These are phyloP conservation scores for Aplocera efformata DNA, from an alignment of 2,888 invertebrate species.

Conservation along the genomic window DNA sequence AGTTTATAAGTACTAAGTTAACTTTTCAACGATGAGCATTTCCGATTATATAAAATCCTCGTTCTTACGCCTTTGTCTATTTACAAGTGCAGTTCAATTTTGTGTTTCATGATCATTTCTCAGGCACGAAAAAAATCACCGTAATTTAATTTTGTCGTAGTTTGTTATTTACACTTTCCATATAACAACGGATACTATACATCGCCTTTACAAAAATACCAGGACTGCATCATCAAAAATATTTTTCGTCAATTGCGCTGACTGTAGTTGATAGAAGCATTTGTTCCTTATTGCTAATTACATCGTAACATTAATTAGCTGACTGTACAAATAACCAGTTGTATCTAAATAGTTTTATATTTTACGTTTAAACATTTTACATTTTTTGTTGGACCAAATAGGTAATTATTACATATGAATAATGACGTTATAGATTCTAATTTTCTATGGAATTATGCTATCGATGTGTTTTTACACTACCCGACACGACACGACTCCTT, in stretches of 20 bases:
- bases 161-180: conserved; percentile 16
- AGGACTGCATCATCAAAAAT: conserved; percentile 28
- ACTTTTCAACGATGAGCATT: conserved; percentile 51
- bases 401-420: conserved; percentile 7
- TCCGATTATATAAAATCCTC: conserved; percentile 40
- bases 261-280: conserved; percentile 15
- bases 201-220: conserved; percentile 31
- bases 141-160: conserved; percentile 29
- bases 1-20: conserved; percentile 25
- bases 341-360: conserved; percentile 17
- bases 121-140: conserved; percentile 44
- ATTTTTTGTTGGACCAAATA: conserved; percentile 19
- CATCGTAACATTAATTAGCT: conserved; percentile 8
- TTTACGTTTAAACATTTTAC: conserved; percentile 12
- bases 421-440: conserved; percentile 3
- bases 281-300: conserved; percentile 21
- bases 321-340: conserved; percentile 23
- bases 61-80: conserved; percentile 31
- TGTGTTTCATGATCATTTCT: conserved; percentile 25
- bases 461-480: conserved; percentile 6
- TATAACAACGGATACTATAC: conserved; percentile 14
- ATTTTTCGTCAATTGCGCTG: conserved; percentile 17
- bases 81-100: conserved; percentile 24
- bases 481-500: not conserved
- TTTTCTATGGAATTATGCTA: conserved; percentile 8